Evolutionary conservation across 2,113 vertebrate genomes (phyloP), one percentile per base, ranked within the genome.

Genomic region (Phaetusa simplex): DNA sequence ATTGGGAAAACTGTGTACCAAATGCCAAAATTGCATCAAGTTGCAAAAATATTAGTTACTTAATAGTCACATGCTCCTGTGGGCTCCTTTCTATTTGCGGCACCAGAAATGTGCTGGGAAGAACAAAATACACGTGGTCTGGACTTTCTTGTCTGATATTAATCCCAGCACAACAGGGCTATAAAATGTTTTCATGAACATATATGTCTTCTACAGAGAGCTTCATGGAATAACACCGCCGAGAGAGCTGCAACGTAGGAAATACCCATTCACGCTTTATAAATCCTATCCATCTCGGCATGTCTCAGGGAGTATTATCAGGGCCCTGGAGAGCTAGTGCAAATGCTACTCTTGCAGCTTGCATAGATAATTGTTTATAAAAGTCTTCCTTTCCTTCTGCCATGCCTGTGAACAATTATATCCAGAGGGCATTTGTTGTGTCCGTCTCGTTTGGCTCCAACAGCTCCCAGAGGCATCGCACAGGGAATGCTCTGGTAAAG

Each of bases 151-250:
- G 81, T 73, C 86, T 72, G 66, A 72, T 95, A 95, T 89, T 97
- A 97, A 93, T 96, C 93, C 94, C 96, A 97, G 66, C 58, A 91
- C 81, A 97, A 89, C 94, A 95, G 91, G 89, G 91, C 81, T 95
- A 92, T 95, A 95, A 97, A 97, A 93, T 66, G 84, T 87, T 95
- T 94, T 94, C 91, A 93, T 93, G 93, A 93, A 93, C 94, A 86
- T 86, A 64, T 87, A 95, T 79, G 94, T 96, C 94, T 94, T 97
- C 66, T 87, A 49, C 53, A 73, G 89, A 72, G 74, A 93, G 91
- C 56, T 81, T 76, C 70, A 38, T 88, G 58, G 66, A 92, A 58
- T 92, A 86, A 89, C 24, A 55, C 59, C 64, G 83, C 78, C 0
- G 2, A 93, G 95, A 95, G 80, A 80, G 50, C 83, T 30, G 59